Conservation (phyloP, 2,113 vertebrate species). For the Ammospiza caudacuta region DNA sequence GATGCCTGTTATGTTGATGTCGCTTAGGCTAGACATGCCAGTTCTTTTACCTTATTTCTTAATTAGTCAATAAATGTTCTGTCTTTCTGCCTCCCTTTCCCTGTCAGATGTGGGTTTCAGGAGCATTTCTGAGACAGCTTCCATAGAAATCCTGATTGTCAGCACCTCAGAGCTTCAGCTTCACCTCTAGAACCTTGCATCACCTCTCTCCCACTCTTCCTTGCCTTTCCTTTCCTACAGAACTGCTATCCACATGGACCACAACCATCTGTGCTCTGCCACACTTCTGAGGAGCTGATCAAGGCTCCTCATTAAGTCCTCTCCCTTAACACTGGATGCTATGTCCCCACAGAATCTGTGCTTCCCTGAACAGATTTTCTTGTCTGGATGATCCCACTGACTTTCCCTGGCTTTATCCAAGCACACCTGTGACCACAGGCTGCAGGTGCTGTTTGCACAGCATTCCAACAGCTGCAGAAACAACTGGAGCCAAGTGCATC, state of each 20-base stretch:
- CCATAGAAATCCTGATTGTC: background rate
- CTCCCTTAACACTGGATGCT: background rate
- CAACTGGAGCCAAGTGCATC: background rate
- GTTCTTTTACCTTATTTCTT: background rate
- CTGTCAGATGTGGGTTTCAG: background rate
- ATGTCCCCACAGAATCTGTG: background rate
- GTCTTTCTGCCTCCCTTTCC: background rate
- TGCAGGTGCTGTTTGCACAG: accelerated
- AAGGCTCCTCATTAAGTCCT: background rate
- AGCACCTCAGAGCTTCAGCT: background rate
- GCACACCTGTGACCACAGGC: background rate
- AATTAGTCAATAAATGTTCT: background rate
- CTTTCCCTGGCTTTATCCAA: background rate
- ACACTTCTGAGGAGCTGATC: background rate
- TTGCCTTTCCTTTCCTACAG: background rate
- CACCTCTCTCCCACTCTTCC: background rate
- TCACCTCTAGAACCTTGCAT: background rate
- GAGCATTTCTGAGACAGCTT: background rate
- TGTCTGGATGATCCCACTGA: background rate
- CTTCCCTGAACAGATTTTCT: background rate
- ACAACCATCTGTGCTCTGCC: background rate
- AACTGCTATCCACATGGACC: background rate
- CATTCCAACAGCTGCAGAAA: background rate
- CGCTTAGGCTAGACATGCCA: background rate
- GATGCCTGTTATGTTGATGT: background rate